phyloP scores from a whole-genome alignment of 2,888 invertebrate genomes.

The Cremastinae sp. region DNA sequence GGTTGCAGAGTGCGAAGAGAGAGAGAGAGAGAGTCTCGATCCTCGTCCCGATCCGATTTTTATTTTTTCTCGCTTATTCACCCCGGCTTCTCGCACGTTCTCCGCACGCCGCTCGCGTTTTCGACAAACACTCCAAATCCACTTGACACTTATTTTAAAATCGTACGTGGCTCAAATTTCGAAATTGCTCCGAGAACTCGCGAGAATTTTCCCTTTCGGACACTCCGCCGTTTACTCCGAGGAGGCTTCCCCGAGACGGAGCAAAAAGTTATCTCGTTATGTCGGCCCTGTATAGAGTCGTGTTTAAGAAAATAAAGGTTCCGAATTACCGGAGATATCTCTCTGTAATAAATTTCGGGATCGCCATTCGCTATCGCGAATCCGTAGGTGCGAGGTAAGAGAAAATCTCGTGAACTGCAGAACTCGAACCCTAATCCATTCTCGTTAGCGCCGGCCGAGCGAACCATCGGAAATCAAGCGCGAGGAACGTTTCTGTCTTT shows the following conservation, averaged over 20 bases:
- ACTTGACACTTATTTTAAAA: conserved; percentile 61
- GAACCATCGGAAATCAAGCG: conserved; percentile 26
- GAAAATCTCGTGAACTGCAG: conserved; percentile 32
- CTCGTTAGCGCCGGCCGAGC: conserved; percentile 36
- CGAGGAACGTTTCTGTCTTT: conserved; percentile 4
- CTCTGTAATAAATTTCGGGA: conserved; percentile 73
- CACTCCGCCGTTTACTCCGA: background rate
- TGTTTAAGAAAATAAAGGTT: conserved; percentile 9
- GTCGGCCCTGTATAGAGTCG: background rate
- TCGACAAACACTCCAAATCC: conserved; percentile 54
- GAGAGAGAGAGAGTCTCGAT: background rate
- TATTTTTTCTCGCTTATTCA: conserved; percentile 3
- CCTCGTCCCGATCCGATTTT: conserved; percentile 15
- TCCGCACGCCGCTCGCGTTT: background rate
- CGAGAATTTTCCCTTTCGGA: background rate
- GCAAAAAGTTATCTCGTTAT: conserved; percentile 22
- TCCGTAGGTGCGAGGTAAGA: conserved; percentile 16
- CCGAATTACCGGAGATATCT: conserved; percentile 68
- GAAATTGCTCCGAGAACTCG: background rate
- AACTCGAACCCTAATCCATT: conserved; percentile 53
- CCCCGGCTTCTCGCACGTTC: conserved; percentile 25
- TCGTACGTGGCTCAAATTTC: conserved; percentile 26
- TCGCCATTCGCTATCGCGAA: conserved; percentile 25
- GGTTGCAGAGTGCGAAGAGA: too few relatives aligned
- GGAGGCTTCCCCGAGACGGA: too few relatives aligned